Evolutionary conservation across 2,888 invertebrate species (phyloP).

Genomic region (Abscondita cerata): DNA sequence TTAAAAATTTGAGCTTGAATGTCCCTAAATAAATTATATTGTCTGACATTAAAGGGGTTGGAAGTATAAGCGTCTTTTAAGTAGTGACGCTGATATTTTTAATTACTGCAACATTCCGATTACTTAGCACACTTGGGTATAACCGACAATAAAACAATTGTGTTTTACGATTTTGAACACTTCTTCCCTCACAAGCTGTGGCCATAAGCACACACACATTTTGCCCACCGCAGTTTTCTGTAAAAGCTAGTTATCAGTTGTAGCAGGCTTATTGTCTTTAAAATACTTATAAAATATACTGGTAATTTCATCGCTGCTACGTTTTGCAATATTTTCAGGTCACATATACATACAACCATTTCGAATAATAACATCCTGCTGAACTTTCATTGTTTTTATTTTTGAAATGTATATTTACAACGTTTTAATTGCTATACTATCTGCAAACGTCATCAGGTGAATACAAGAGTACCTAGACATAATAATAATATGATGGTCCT

Average conservation of each 20-base stretch:
- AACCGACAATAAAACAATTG: neutral
- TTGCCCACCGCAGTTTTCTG: neutral
- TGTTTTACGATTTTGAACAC: neutral
- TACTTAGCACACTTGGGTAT: neutral
- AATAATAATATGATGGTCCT: no score
- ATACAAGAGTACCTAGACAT: no score
- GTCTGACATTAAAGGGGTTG: neutral
- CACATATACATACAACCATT: no score
- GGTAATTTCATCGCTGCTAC: neutral
- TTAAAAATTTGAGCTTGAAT: no score
- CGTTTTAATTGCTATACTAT: no score
- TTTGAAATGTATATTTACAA: no score
- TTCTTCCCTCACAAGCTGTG: neutral
- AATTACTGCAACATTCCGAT: neutral
- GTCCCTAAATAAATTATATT: no score
- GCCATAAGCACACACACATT: neutral
- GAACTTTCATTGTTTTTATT: no score
- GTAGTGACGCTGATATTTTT: neutral
- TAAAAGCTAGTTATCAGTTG: neutral
- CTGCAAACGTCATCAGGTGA: no score
- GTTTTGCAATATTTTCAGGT: neutral
- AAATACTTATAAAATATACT: no score
- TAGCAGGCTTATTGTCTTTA: no score
- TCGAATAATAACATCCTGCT: no score
- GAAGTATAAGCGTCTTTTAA: neutral